phyloP scores from a whole-genome alignment of 2,888 invertebrate species.

The Volucella inflata region DNA sequence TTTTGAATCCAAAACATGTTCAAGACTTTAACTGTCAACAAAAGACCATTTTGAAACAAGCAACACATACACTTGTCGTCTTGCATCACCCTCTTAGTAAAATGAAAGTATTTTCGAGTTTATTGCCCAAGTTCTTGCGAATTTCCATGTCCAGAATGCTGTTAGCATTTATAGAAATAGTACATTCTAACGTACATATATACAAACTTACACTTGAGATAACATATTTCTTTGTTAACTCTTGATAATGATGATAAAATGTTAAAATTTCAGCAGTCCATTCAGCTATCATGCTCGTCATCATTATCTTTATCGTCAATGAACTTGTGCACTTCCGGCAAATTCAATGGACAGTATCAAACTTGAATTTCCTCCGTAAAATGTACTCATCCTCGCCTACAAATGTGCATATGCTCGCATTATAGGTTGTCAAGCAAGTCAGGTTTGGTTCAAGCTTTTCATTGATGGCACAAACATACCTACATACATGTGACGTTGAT shows the following conservation, averaged over 20 bases:
- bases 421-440: slow-evolving; percentile 42
- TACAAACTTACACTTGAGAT: not conserved
- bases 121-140: slow-evolving; percentile 11
- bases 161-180: not conserved
- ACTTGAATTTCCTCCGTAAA: slow-evolving; percentile 73
- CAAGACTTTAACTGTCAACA: too few relatives aligned
- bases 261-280: slow-evolving; percentile 58
- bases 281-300: slow-evolving; percentile 48
- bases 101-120: slow-evolving; percentile 19
- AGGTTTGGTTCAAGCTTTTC: not conserved
- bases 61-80: slow-evolving; percentile 12
- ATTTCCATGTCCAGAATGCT: slow-evolving; percentile 8
- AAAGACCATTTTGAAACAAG: too few relatives aligned
- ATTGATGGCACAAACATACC: slow-evolving; percentile 8
- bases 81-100: slow-evolving; percentile 50
- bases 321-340: slow-evolving; percentile 74
- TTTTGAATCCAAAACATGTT: too few relatives aligned
- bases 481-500: slow-evolving; percentile 10
- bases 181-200: slow-evolving; percentile 3
- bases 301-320: slow-evolving; percentile 69
- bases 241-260: slow-evolving; percentile 64
- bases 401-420: slow-evolving; percentile 33
- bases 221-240: slow-evolving; percentile 50
- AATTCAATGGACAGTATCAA: slow-evolving; percentile 69
- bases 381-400: slow-evolving; percentile 43